These are phyloP conservation scores for Orycteropus afer DNA, from an alignment of 2,113 vertebrate species.

Conservation along the genomic window DNA sequence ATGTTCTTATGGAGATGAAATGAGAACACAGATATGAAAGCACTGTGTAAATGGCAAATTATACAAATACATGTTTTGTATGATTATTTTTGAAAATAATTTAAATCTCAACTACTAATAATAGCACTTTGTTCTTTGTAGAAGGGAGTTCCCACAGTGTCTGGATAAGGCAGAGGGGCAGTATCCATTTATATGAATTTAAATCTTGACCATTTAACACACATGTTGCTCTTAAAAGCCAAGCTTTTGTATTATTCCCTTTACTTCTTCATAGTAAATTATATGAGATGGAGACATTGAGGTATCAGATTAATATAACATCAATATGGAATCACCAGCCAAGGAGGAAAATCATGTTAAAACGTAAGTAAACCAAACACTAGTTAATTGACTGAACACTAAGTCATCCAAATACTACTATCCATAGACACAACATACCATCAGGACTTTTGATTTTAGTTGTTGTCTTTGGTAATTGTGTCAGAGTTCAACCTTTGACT, in stretches of 20 bases:
- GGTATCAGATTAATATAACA: not conserved
- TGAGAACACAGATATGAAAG: not conserved
- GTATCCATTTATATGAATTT: not conserved
- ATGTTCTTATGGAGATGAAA: too few relatives aligned
- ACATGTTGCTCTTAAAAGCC: not conserved
- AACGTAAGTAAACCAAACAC: conserved; percentile 51
- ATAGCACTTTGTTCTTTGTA: not conserved
- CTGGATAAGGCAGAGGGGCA: not conserved
- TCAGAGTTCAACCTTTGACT: conserved; percentile 21
- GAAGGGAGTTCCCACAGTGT: not conserved
- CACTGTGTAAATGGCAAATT: not conserved
- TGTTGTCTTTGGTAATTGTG: conserved; percentile 5
- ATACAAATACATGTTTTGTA: not conserved
- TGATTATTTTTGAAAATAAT: not conserved
- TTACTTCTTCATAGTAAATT: conserved; percentile 25
- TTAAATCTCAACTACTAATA: not conserved
- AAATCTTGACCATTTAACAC: conserved; percentile 42
- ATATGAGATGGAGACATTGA: conserved; percentile 12
- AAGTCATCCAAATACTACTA: conserved; percentile 8
- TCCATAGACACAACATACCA: not conserved
- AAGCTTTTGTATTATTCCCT: conserved; percentile 12
- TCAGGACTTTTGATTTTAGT: conserved; percentile 30
- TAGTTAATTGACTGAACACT: conserved; percentile 48
- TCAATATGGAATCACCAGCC: conserved; percentile 29
- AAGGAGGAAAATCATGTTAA: conserved; percentile 51